A percentile compares a stretch with the other conserved stretches of the same genome.
phyloP scores from a whole-genome alignment of 2,888 invertebrate genomes.

The Stenchaetothrips biformis region DNA sequence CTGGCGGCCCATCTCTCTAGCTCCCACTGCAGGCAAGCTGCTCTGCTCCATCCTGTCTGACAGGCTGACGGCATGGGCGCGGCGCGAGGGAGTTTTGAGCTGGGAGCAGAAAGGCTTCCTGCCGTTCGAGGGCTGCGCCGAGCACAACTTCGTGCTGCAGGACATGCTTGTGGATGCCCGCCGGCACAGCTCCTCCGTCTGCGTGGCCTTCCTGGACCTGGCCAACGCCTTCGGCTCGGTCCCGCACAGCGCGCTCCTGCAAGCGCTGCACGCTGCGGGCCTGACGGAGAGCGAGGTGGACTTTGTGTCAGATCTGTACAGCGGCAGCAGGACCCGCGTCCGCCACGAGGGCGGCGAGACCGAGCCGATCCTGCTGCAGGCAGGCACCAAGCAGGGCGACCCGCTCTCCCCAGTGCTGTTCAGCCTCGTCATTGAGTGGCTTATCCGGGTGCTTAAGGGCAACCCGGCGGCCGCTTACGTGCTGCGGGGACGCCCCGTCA shows the following conservation, averaged over 20 bases:
- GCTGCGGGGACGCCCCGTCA: too few relatives aligned
- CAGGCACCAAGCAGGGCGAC: slow-evolving; percentile 37
- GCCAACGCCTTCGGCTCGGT: slow-evolving; percentile 45
- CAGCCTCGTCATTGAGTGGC: slow-evolving; percentile 38
- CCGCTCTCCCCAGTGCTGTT: slow-evolving; percentile 35
- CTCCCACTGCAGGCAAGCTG: too few relatives aligned
- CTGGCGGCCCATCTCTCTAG: too few relatives aligned
- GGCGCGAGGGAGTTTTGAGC: too few relatives aligned
- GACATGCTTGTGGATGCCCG: slow-evolving; percentile 38
- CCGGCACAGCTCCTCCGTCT: slow-evolving; percentile 34
- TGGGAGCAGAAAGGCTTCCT: slow-evolving; percentile 27
- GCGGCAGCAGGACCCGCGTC: too few relatives aligned
- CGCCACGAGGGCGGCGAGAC: slow-evolving; percentile 35
- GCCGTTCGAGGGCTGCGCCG: slow-evolving; percentile 32
- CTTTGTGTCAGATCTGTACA: too few relatives aligned
- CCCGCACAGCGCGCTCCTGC: slow-evolving; percentile 40
- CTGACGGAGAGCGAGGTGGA: too few relatives aligned
- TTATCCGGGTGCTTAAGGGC: slow-evolving; percentile 33
- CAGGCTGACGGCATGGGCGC: too few relatives aligned
- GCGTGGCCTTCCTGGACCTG: slow-evolving; percentile 44
- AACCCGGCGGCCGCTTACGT: neutral
- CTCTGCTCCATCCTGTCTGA: too few relatives aligned
- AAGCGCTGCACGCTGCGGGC: too few relatives aligned
- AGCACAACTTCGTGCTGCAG: slow-evolving; percentile 44
- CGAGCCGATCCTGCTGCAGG: slow-evolving; percentile 37